A percentile compares a stretch with the other conserved stretches of the same genome.
Conservation (phyloP, 53 echinoderm and acorn worm genomes). For the Henricia sp. region DNA sequence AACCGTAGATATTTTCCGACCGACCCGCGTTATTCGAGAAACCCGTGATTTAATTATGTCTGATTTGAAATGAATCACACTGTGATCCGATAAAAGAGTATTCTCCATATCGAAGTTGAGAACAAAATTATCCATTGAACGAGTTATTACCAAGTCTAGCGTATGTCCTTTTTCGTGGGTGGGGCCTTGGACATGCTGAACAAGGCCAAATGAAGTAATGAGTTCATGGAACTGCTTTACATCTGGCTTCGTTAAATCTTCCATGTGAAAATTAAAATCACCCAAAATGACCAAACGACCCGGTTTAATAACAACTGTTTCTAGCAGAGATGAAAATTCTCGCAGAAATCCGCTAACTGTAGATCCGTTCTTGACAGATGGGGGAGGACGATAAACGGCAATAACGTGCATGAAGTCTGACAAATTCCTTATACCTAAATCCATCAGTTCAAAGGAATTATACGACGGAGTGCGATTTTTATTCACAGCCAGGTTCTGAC, state of each 20-base stretch:
- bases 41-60: background rate
- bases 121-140: background rate
- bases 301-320: background rate
- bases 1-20: background rate
- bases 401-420: slow-evolving; percentile 10
- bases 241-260: background rate
- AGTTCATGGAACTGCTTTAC: background rate
- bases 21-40: background rate
- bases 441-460: no score
- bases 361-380: background rate
- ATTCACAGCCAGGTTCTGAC: no score
- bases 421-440: background rate
- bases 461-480: no score
- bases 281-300: background rate
- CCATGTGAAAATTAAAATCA: no score
- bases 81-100: background rate
- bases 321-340: slow-evolving; percentile 5
- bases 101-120: background rate
- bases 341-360: background rate
- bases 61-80: background rate
- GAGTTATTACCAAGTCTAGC: slow-evolving; percentile 7
- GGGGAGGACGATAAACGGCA: background rate
- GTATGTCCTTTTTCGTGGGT: background rate
- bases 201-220: background rate
- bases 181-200: background rate